Base-by-base conservation (phyloP, 2,797 vertebrate genomes). In the Protosalanx chinensis region DNA sequence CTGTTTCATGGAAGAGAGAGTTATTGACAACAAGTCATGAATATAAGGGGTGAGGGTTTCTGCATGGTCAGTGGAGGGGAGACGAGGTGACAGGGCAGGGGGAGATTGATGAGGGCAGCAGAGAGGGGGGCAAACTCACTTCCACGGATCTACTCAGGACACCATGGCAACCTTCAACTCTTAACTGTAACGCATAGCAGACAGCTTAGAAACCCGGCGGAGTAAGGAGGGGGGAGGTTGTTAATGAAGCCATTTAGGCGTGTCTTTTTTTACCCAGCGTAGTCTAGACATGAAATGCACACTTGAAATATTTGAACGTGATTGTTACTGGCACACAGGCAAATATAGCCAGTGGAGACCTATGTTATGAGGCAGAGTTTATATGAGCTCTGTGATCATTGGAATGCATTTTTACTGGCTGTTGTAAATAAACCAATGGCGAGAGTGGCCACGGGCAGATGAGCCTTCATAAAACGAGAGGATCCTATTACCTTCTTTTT, bases 351-450 rank as follows among this genome's bases (percentile, higher is more conserved):
- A 20, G 56, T 80, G 70, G 64, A 63, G 72, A 68, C 35, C 63
- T 32, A 56, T 67, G 77, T 83, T 81, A 81, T 80, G 75, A 80
- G 72, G 68, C 64, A 63, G 74, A 70, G 74, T 72, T 85, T 82
- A 78, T 83, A 75, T 70, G 72, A 82, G 71, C 68, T 72, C 67
- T 75, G 69, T 79, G 77, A 79, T 83, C 77, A 76, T 71, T 69
- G 68, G 67, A 72, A 81, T 83, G 73, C 37, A 64, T 79, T 81
- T 81, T 77, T 80, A 79, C 73, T 53, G 78, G 30, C 70, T 0
- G 58, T 68, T 77, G 79, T 82, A 82, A 85, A 85, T 77, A 80
- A 76, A 67, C n/a, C 0, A 20, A 64, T 27, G 72, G 46, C 27
- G 68, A 59, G 57, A 68, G 67, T 46, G 67, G 73, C 72, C 76